Percentiles rank a stretch among this genome's conserved stretches.
These are phyloP conservation scores for Rhabdomys dilectus DNA, from an alignment of 2,113 vertebrate genomes.

Conservation along the genomic window DNA sequence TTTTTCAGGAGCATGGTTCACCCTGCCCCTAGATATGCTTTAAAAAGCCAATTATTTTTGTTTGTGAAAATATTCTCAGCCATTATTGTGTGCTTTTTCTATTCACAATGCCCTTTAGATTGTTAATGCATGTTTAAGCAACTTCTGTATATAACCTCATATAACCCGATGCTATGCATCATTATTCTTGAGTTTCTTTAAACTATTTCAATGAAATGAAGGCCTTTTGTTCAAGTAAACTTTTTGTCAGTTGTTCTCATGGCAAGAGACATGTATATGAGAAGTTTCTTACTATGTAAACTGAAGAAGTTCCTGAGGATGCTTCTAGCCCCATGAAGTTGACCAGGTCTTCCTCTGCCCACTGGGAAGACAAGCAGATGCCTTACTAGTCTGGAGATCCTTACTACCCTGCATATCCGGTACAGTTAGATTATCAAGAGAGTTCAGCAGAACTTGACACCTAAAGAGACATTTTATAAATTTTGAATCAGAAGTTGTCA, in stretches of 20 bases:
- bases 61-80: conserved; percentile 14
- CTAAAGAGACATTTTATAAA: conserved; percentile 34
- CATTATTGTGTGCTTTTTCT: not conserved
- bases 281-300: not conserved
- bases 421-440: not conserved
- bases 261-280: not conserved
- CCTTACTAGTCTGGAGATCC: not conserved
- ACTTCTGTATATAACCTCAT: conserved; percentile 7
- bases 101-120: not conserved
- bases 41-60: conserved; percentile 34
- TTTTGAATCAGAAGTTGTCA: not conserved
- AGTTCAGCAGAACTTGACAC: not conserved
- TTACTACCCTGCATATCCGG: not conserved
- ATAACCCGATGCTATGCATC: not conserved
- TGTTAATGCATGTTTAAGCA: not conserved
- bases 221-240: conserved; percentile 40
- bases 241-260: not conserved
- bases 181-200: conserved; percentile 52
- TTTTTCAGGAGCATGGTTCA: not conserved
- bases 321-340: not conserved
- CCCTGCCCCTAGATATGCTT: not conserved
- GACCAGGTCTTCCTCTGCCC: not conserved
- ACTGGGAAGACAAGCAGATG: not conserved
- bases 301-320: not conserved
- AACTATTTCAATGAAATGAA: not conserved